Base-by-base conservation (phyloP, 2,888 invertebrate species). In the Melolontha melolontha region DNA sequence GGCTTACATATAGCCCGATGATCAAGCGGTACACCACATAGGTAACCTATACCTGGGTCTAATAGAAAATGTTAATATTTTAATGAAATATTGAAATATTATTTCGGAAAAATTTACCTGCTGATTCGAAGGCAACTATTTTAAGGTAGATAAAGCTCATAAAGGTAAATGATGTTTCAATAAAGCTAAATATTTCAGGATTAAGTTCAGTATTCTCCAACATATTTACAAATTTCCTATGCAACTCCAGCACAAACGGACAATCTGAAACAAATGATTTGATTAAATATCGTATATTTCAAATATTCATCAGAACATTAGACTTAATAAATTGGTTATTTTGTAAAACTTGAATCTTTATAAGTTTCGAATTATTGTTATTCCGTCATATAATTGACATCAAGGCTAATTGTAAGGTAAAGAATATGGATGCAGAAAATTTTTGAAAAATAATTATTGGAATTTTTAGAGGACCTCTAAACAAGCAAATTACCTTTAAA, bases 1-100 rank as follows among this genome's bases (percentile, higher is more conserved):
- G 95, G 95, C 80, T 96, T 96, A 84, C 95, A 95, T 69, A 95
- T 92, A 81, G 93, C 92, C 47, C 94, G 83, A 83, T 96, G 95
- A 82, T 95, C 92, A 59, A 93, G 85, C 0, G 90, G 89, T 11
- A 95, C 89, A 17, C 91, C 90, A 75, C 89, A 89, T 64, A 92
- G 87, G 17, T 90, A 87, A 1, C 95, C 95, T 66, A 93, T 87
- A 11, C 92, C 93, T 0, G 93, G 92, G 86, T 95, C 94, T 93
- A 83, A 39, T 17, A 51, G 11, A 27, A 51, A 64, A 29, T 11
- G 16, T 29, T 41, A 29, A 34, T 16, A 10, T 10, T 29, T 27
- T 12, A 62, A 62, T 7, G 64, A 52, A 7, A 42, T 64, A 42
- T n/a, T n/a, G 52, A 59, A 41, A 47, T 6, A 34, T 29, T 59